These are phyloP conservation scores for Phymanthus crucifer DNA, from an alignment of 92 coral and sea anemone genomes.

Conservation along the genomic window DNA sequence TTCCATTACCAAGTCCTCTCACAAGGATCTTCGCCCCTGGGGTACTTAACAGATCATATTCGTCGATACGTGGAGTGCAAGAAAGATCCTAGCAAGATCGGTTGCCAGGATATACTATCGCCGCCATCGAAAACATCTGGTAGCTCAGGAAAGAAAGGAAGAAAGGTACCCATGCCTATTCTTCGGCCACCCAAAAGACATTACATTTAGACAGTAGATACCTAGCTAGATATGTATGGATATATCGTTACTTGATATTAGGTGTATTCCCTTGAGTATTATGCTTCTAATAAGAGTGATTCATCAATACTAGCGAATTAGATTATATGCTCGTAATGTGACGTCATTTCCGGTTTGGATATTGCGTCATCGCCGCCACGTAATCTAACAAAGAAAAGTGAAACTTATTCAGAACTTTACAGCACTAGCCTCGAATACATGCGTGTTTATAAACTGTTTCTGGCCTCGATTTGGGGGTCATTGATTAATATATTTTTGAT, in stretches of 20 bases:
- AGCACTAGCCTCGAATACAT: too few species aligned
- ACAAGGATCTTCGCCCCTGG: conserved; percentile 82
- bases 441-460: too few species aligned
- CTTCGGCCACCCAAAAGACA: conserved; percentile 51
- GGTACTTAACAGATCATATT: conserved; percentile 65
- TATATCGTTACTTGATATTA: neutral
- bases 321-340: neutral
- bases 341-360: neutral
- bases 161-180: conserved; percentile 32
- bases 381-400: too few species aligned
- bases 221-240: neutral
- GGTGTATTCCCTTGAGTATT: neutral
- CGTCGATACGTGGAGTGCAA: conserved; percentile 58
- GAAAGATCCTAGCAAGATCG: conserved; percentile 23
- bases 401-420: too few species aligned
- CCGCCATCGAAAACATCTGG: conserved; percentile 43
- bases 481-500: too few species aligned
- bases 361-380: neutral
- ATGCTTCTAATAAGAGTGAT: neutral
- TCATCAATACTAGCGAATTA: neutral
- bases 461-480: too few species aligned
- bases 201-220: conserved; percentile 9
- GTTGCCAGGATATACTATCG: conserved; percentile 56
- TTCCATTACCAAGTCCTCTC: conserved; percentile 82
- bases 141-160: neutral